Base-by-base conservation (phyloP, 2,888 invertebrate genomes). In the Melikaiella ostensackeni region DNA sequence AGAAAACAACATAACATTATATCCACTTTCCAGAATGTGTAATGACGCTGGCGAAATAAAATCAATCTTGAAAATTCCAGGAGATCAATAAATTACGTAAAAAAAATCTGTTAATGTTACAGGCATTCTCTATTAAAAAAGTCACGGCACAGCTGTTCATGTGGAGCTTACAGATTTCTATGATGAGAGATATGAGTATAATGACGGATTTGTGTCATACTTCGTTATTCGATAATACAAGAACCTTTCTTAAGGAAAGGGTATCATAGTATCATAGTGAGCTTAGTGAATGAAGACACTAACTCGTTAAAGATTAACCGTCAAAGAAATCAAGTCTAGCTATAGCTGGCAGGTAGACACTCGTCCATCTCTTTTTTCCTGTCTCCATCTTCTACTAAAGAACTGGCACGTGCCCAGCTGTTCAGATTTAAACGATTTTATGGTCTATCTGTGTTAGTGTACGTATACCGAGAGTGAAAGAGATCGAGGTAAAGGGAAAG, bases 401-500 rank as follows among this genome's bases (percentile, higher is more conserved):
- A 80, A 80, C 79, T 82, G 84, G 83, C 84, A 82, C 84, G 82
- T 74, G 84, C 74, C 81, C 82, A 84, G 81, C 81, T 78, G 82
- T 66, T 77, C 66, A 77, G 75, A 78, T 82, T 30, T 33, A 62
- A 62, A 62, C 62, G 62, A n/a, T 27, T 19, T 62, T 62, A 30
- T 21, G 24, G 19, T 50, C 8, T n/a, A 50, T 50, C n/a, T n/a
- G 50, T 50, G 50, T 50, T n/a, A 50, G 50, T n/a, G 2, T n/a
- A 50, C 50, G 1, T 30, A 30, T 30, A 30, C n/a, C n/a, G 76
- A 30, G 38, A 73, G 55, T 66, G 38, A 63, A 62, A 57, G 76
- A 74, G 24, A 75, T 33, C 33, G 63, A 4, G 42, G 16, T 57
- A n/a, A n/a, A 50, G 8, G n/a, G 50, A 50, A 19, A 46, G 64